phyloP scores from a whole-genome alignment of 2,888 invertebrate genomes.

The Cephus pygmeus region DNA sequence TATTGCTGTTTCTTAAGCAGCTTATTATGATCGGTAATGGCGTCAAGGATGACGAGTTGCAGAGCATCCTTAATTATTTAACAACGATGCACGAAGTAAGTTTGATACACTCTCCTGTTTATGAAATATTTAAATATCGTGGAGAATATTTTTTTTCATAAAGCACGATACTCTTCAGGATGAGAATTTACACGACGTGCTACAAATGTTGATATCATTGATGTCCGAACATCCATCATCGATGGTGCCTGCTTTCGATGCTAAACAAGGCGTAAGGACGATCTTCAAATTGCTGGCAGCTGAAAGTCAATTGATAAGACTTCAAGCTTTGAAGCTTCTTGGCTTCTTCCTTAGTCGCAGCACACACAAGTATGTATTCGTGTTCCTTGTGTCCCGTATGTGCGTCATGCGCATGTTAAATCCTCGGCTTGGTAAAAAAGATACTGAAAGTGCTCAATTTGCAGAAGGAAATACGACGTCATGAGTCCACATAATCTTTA shows the following conservation, averaged over 20 bases:
- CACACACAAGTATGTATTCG: constrained; percentile 88
- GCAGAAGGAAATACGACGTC: constrained; percentile 97
- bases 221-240: constrained; percentile 99
- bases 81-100: constrained; percentile 96
- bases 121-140: background rate
- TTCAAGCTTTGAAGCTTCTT: constrained; percentile 95
- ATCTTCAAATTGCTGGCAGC: constrained; percentile 97
- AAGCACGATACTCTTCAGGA: constrained; percentile 71
- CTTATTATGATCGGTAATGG: constrained; percentile 97
- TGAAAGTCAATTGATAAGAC: constrained; percentile 93
- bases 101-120: constrained; percentile 11
- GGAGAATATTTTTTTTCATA: constrained; percentile 8
- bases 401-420: background rate
- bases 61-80: constrained; percentile 97
- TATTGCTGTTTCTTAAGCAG: constrained; percentile 94
- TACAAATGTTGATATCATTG: constrained; percentile 95
- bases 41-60: constrained; percentile 98
- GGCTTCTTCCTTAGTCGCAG: constrained; percentile 98
- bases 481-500: constrained; percentile 99
- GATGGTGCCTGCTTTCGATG: constrained; percentile 99
- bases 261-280: constrained; percentile 95
- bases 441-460: constrained; percentile 21
- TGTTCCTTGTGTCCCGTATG: background rate
- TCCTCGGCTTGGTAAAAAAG: background rate
- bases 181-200: constrained; percentile 97